Conservation (phyloP, 2,113 vertebrate species). For the Diphyllodes magnificus region DNA sequence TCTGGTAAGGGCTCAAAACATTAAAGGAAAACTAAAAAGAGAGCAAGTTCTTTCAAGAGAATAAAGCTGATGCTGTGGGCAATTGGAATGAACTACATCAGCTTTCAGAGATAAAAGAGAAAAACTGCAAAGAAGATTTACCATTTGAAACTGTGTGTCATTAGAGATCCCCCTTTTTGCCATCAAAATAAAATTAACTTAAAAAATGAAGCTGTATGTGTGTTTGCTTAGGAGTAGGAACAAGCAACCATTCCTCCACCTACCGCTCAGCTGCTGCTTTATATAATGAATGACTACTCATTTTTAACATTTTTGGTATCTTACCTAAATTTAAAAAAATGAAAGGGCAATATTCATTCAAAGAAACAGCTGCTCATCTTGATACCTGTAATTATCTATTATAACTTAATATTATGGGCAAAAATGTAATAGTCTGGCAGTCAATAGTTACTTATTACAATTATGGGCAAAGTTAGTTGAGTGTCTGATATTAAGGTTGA, state of each 20-base stretch:
- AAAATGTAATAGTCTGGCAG: background rate
- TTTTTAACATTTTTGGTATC: conserved; percentile 20
- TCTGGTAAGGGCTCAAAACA: conserved; percentile 26
- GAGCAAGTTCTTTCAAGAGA: conserved; percentile 38
- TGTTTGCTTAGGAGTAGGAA: conserved; percentile 28
- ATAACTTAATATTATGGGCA: background rate
- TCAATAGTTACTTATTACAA: background rate
- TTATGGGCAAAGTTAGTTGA: background rate
- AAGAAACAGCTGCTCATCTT: background rate
- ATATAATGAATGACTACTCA: conserved; percentile 52
- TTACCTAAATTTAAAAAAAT: background rate
- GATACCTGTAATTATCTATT: background rate
- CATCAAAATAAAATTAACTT: conserved; percentile 18
- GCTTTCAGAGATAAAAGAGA: conserved; percentile 27
- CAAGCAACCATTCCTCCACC: conserved; percentile 50
- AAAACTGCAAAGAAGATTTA: background rate
- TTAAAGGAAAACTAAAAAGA: conserved; percentile 9
- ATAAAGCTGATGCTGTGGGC: conserved; percentile 15
- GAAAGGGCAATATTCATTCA: background rate
- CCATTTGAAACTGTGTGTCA: background rate
- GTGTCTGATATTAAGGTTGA: background rate
- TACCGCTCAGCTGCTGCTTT: conserved; percentile 59
- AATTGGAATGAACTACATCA: background rate
- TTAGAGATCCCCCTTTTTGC: conserved; percentile 2
- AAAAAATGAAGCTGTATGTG: background rate